phyloP scores from a whole-genome alignment of 2,797 vertebrate genomes.

The Danio choprae region DNA sequence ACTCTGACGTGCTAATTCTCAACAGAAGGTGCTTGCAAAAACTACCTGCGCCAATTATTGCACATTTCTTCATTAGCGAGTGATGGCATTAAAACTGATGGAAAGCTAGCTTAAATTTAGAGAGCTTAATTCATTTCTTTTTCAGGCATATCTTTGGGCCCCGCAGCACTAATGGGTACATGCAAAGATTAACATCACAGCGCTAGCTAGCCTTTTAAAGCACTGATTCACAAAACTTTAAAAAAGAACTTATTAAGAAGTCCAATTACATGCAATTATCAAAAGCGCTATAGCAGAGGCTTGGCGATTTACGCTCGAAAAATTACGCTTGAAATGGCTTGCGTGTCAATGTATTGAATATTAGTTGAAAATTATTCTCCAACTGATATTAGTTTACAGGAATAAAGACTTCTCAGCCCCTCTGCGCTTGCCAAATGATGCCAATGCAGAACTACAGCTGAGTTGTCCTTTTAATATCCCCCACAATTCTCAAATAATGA shows the following conservation, averaged over 20 bases:
- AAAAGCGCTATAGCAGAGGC: slow-evolving; percentile 9
- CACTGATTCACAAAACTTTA: slow-evolving; percentile 39
- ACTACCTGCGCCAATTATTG: slow-evolving; percentile 38
- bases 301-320: slow-evolving; percentile 5
- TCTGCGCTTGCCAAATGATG: slow-evolving; percentile 3
- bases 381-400: slow-evolving; percentile 22
- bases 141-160: slow-evolving; percentile 12
- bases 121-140: slow-evolving; percentile 35
- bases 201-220: slow-evolving; percentile 23
- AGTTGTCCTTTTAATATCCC: slow-evolving; percentile 30
- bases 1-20: slow-evolving; percentile 42
- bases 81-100: slow-evolving; percentile 22
- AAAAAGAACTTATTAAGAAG: slow-evolving; percentile 34
- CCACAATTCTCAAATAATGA: slow-evolving; percentile 31
- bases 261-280: slow-evolving; percentile 43
- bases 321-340: slow-evolving; percentile 13
- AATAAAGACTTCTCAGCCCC: slow-evolving; percentile 3
- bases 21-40: slow-evolving; percentile 41
- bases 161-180: slow-evolving; percentile 22
- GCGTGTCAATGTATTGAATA: slow-evolving; percentile 1
- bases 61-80: slow-evolving; percentile 46
- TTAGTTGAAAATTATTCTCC: background rate
- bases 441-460: slow-evolving; percentile 21
- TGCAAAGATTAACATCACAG: slow-evolving; percentile 35
- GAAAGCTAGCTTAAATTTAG: slow-evolving; percentile 32